Evolutionary conservation across 2,113 vertebrate species (phyloP), one percentile per base, ranked within the genome.

Genomic region (Lates calcarifer): DNA sequence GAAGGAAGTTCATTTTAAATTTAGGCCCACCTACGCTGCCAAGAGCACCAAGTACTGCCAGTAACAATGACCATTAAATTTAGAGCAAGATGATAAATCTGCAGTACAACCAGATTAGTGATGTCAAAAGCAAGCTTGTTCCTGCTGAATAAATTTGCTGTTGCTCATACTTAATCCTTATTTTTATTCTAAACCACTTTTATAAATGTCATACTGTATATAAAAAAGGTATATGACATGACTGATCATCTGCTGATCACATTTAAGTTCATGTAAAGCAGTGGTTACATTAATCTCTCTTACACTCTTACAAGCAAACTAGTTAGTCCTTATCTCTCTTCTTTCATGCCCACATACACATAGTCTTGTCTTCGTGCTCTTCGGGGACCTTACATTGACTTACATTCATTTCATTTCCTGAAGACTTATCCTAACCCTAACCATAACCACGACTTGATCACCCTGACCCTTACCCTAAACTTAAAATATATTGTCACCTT

Each of bases 1-100:
- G 53, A 62, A 10, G 66, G 62, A 82, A 74, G 81, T 87, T 84
- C 5, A n/a, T 57, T 74, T 78, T 84, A 84, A 72, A 88, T 82
- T 31, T 71, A 81, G 66, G 41, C 31, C 62, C 55, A 45, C 53
- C 58, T 65, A 77, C 22, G n/a, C 51, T 28, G 69, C 63, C 35
- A 24, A 57, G 8, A 75, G 17, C 12, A 4, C 64, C 18, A 28
- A 35, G 53, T 7, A 17, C 18, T 33, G 71, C 22, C 41, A 33
- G 28, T 45, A 41, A 58, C 56, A 53, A 61, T 74, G 66, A 49
- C 15, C n/a, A 55, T 72, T 53, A 71, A 28, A 14, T 55, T 39
- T 6, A 33, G 41, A 60, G 60, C 9, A 26, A 55, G 29, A 53
- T 39, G 43, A 81, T 53, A 35, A 14, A 31, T 63, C 41, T 51